Evolutionary conservation across 2,797 vertebrate species (phyloP).

Genomic region (Sorex maritimensis): DNA sequence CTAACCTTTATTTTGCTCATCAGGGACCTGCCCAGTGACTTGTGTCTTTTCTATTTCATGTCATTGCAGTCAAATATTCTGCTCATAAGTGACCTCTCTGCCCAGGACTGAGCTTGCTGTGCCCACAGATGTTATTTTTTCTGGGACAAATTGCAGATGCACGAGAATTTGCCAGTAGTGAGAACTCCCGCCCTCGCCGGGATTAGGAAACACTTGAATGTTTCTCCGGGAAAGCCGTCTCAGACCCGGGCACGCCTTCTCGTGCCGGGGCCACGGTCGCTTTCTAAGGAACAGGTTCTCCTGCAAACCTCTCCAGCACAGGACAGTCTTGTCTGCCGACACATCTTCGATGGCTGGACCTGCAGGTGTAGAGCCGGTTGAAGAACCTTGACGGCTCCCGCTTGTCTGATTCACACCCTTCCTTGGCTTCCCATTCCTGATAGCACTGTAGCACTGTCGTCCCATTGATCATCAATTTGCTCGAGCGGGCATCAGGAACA

Average conservation of each 20-base stretch:
- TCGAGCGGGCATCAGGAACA: too few species aligned
- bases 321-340: too few species aligned
- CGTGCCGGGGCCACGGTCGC: background rate
- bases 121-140: slow-evolving; percentile 52
- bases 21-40: slow-evolving; percentile 33
- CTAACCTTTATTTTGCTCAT: slow-evolving; percentile 1
- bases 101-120: slow-evolving; percentile 31
- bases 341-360: too few species aligned
- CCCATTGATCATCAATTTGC: too few species aligned
- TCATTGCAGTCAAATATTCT: slow-evolving; percentile 7
- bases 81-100: slow-evolving; percentile 34
- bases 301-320: too few species aligned
- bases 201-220: background rate
- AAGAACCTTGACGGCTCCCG: background rate
- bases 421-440: background rate
- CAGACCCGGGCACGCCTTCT: background rate
- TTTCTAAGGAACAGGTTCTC: background rate
- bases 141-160: background rate
- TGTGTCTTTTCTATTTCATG: slow-evolving; percentile 52
- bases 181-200: background rate
- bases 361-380: too few species aligned
- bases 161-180: background rate
- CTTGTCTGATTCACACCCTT: background rate
- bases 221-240: background rate
- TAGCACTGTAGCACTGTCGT: too few species aligned